A percentile compares a stretch with the other conserved stretches of the same genome.
Conservation (phyloP, 2,888 invertebrate genomes). For the Morpho deidamia region DNA sequence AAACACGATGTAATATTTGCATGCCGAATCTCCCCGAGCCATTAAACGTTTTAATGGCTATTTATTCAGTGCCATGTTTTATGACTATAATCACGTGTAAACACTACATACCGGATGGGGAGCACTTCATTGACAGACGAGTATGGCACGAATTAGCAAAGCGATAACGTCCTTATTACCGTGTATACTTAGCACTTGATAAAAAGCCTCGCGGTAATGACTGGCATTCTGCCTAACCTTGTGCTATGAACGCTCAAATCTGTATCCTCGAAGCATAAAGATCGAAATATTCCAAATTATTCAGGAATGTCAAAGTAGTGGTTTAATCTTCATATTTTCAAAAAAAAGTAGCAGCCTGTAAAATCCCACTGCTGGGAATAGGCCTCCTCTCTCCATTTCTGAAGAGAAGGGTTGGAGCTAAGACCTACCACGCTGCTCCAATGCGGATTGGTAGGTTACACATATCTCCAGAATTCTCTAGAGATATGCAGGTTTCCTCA, state of each 20-base stretch:
- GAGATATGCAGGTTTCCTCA: too few relatives aligned
- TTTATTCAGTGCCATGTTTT: slow-evolving; percentile 11
- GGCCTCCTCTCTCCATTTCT: too few relatives aligned
- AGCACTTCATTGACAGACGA: slow-evolving; percentile 2
- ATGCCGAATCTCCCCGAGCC: slow-evolving; percentile 6
- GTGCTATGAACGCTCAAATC: background rate
- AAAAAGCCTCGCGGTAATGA: slow-evolving; percentile 1
- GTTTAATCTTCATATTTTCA: too few relatives aligned
- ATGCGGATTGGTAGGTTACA: too few relatives aligned
- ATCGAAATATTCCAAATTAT: too few relatives aligned
- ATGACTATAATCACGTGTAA: slow-evolving; percentile 13
- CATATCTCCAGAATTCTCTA: too few relatives aligned
- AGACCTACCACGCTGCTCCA: too few relatives aligned
- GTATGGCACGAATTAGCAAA: background rate
- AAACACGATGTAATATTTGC: background rate
- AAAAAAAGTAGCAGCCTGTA: too few relatives aligned
- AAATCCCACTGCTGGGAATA: too few relatives aligned
- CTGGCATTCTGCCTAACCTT: slow-evolving; percentile 7
- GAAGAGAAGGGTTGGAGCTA: too few relatives aligned
- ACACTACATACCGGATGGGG: slow-evolving; percentile 9
- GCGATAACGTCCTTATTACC: background rate
- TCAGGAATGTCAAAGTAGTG: too few relatives aligned
- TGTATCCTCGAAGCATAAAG: background rate
- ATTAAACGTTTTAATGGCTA: slow-evolving; percentile 14
- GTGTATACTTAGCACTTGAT: background rate